These are phyloP conservation scores for Myrmophylax atrothorax DNA, from an alignment of 2,113 vertebrate species.

Conservation along the genomic window DNA sequence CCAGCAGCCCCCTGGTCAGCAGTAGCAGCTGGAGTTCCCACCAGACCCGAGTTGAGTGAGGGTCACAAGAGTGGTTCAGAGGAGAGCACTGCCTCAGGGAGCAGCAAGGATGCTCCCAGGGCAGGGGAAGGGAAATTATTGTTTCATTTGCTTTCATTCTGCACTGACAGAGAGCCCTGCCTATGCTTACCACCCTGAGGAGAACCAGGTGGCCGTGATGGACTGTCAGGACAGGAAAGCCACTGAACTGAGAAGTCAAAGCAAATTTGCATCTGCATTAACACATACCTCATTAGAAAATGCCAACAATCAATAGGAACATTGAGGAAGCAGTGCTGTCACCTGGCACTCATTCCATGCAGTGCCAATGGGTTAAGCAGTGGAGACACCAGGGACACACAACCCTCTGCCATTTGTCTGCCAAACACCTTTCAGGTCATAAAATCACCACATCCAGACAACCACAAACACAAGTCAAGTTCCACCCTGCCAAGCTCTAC, in stretches of 20 bases:
- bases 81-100: not conserved
- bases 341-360: not conserved
- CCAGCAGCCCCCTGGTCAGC: not conserved
- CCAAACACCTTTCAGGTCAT: not conserved
- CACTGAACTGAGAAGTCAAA: not conserved
- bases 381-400: not conserved
- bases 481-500: not conserved
- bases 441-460: not conserved
- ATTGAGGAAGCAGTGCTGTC: not conserved
- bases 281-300: not conserved
- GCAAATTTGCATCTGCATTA: not conserved
- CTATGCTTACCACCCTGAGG: not conserved
- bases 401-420: not conserved
- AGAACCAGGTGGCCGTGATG: not conserved
- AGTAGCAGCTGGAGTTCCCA: not conserved
- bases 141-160: not conserved
- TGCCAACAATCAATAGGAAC: not conserved
- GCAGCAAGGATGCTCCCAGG: not conserved
- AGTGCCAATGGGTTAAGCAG: not conserved
- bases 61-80: no score
- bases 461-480: rapidly evolving
- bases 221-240: not conserved
- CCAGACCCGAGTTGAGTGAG: not conserved
- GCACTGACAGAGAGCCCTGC: not conserved
- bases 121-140: not conserved